Evolutionary conservation across 2,797 vertebrate species (phyloP).

Genomic region (Euphonia xanthogaster): DNA sequence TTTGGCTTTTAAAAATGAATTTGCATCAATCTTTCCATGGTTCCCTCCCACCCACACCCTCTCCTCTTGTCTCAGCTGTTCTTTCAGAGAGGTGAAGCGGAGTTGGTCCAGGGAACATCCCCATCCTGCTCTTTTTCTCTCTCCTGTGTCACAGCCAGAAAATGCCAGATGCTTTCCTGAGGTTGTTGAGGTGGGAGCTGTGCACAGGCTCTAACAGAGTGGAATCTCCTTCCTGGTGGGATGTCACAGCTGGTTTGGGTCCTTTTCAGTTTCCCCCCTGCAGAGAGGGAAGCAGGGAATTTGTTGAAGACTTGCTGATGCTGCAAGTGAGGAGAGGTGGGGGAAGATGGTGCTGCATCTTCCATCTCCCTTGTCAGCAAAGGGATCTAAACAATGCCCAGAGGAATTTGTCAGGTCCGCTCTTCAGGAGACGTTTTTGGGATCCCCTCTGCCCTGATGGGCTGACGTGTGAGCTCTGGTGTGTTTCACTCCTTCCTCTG

Average conservation of each 20-base stretch:
- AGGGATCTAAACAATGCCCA: not conserved
- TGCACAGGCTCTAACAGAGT: not conserved
- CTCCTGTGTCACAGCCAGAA: not conserved
- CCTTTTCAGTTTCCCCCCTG: not conserved
- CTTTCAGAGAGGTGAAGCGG: slow-evolving; percentile 54
- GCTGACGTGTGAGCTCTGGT: fast-evolving
- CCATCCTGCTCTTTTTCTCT: not conserved
- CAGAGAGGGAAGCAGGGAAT: not conserved
- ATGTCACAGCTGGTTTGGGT: not conserved
- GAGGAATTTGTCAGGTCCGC: not conserved
- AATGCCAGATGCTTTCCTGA: not conserved
- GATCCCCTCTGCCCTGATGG: fast-evolving
- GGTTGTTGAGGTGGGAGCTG: not conserved
- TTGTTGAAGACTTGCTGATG: not conserved
- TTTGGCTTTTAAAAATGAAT: slow-evolving; percentile 75
- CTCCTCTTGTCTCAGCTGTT: slow-evolving; percentile 61
- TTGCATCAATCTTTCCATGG: slow-evolving; percentile 78
- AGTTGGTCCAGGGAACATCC: not conserved
- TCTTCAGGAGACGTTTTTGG: not conserved
- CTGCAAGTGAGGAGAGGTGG: not conserved
- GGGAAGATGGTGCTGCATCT: not conserved
- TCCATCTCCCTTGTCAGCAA: not conserved
- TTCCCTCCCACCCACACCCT: slow-evolving; percentile 66
- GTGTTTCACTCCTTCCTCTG: not conserved
- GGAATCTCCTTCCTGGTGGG: not conserved